Evolutionary conservation across 2,797 vertebrate species (phyloP).

Genomic region (Micromesistius poutassou): DNA sequence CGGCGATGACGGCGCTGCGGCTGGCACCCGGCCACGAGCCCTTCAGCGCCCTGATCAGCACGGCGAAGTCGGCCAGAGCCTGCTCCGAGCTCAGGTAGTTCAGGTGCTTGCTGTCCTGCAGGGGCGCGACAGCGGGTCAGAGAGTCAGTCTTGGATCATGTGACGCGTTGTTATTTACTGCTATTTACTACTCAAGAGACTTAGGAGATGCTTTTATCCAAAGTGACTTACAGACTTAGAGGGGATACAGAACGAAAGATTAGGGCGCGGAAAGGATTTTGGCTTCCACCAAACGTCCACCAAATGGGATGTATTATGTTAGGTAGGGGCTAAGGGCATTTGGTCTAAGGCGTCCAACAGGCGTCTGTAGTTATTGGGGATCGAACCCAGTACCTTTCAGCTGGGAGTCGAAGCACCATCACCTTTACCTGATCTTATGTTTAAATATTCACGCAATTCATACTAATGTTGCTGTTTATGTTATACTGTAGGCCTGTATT

Average conservation of each 20-base stretch:
- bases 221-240: not conserved
- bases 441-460: not conserved
- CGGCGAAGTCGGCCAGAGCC: slow-evolving; percentile 91
- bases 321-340: not conserved
- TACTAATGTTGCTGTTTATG: not conserved
- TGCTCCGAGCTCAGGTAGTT: slow-evolving; percentile 94
- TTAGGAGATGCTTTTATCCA: not conserved
- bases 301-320: not conserved
- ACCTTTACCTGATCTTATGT: not conserved
- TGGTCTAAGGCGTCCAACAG: not conserved
- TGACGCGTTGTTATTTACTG: not conserved
- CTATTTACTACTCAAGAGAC: not conserved
- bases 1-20: slow-evolving; percentile 84
- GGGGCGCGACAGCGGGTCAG: not conserved
- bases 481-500: not conserved
- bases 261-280: not conserved
- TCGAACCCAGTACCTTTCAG: not conserved
- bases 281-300: not conserved
- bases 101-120: slow-evolving; percentile 85
- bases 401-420: not conserved
- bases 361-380: not conserved
- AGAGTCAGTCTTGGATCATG: too few relatives aligned
- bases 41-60: slow-evolving; percentile 82
- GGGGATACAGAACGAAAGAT: not conserved
- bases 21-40: slow-evolving; percentile 65